Base-by-base conservation (phyloP, 92 coral and sea anemone genomes). In the Galaxea fascicularis region DNA sequence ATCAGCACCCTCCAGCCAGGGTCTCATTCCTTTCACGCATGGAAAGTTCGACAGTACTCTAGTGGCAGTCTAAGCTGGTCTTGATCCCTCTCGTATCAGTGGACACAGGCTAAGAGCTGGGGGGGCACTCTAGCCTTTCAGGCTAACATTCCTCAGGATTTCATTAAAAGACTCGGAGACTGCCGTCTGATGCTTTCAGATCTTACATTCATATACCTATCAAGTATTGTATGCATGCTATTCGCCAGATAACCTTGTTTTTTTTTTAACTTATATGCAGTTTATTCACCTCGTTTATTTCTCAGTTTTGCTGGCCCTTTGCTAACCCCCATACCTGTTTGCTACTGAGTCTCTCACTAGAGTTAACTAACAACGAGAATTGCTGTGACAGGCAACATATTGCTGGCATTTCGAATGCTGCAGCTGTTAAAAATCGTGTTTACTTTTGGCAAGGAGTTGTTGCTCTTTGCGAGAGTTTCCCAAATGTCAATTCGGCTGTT, bases 121-220 rank as follows among this genome's bases (percentile, higher is more conserved):
- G 44, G 81, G 69, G 78, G 64, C 44, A 82, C 71, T 56, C 86
- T 82, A 35, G 70, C 78, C 78, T 82, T 69, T 52, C 86, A 82
- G 49, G 86, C 78, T 69, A 71, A 35, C 59, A 57, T 82, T 22
- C 77, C 78, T 4, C 78, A 82, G 69, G 86, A 82, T 4, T 65
- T 82, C 18, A 57, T 82, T 71, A 82, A 80, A 21, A 80, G 81
- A 76, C 66, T 80, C 27, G 85, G 76, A 80, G 85, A 80, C 73
- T 80, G 85, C 75, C 41, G 47, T 80, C 85, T 80, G 73, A 76
- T 15, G 79, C 86, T n/a, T 41, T 70, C n/a, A 82, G 86, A 57
- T 54, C 79, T 0, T 82, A 82, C 53, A 65, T 82, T 71, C 86
- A 71, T 66, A 71, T 70, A 53, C 86, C 86, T 28, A 58, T 71